phyloP scores from a whole-genome alignment of 1,140 invertebrate genomes.

The Papilio xuthus region DNA sequence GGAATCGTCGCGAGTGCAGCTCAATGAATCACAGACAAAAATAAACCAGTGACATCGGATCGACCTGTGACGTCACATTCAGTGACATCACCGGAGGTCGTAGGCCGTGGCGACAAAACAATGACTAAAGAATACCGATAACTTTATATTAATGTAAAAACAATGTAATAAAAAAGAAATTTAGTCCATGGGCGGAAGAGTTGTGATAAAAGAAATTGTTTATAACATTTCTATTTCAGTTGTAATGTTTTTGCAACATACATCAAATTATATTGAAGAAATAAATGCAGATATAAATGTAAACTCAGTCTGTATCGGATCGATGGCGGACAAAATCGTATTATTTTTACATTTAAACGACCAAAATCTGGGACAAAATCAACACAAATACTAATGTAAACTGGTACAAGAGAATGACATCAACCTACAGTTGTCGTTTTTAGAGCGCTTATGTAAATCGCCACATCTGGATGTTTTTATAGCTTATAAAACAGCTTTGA shows the following conservation, averaged over 20 bases:
- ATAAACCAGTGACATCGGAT: conserved; percentile 43
- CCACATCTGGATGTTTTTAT: conserved; percentile 52
- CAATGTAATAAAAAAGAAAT: neutral
- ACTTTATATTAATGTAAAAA: neutral
- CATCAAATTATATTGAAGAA: neutral
- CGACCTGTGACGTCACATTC: conserved; percentile 45
- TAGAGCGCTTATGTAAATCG: conserved; percentile 65
- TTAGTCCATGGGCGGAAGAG: neutral
- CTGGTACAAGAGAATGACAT: conserved; percentile 55
- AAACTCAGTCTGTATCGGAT: neutral
- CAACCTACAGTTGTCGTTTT: conserved; percentile 58
- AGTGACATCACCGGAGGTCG: conserved; percentile 45
- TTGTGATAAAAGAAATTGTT: neutral
- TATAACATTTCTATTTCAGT: neutral
- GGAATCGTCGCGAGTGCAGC: neutral
- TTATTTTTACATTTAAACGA: conserved; percentile 40
- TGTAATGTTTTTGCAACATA: neutral
- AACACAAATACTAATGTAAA: conserved; percentile 51
- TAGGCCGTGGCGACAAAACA: conserved; percentile 27
- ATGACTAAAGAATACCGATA: neutral
- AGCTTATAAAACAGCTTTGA: conserved; percentile 50
- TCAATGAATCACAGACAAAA: conserved; percentile 24
- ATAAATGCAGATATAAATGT: neutral
- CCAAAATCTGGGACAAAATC: conserved; percentile 43
- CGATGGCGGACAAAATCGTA: neutral